A percentile compares a stretch with the other conserved stretches of the same genome.
Conservation (phyloP, 2,797 vertebrate species). For the Okamejei kenojei region DNA sequence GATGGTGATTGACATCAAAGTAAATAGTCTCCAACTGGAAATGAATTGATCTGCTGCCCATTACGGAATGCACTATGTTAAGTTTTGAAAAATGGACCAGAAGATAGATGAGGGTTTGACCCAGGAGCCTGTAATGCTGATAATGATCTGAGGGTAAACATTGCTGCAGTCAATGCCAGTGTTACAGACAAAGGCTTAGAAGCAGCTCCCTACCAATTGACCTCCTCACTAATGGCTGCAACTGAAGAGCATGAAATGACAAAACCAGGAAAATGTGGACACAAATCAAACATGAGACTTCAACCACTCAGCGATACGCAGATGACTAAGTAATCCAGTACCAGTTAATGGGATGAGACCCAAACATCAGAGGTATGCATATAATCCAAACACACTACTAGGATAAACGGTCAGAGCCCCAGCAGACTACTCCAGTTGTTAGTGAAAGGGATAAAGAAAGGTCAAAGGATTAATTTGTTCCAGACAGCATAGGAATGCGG, state of each 20-base stretch:
- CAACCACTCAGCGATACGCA: neutral
- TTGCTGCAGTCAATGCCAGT: neutral
- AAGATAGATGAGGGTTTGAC: neutral
- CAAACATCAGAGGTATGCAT: neutral
- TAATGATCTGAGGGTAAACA: slow-evolving; percentile 7
- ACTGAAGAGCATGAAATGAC: neutral
- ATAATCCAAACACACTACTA: neutral
- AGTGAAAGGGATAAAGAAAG: neutral
- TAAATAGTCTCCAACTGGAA: slow-evolving; percentile 20
- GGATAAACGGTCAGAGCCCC: neutral
- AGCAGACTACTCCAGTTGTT: neutral
- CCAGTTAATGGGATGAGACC: neutral
- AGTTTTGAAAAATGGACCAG: neutral
- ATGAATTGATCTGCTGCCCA: neutral
- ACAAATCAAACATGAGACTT: neutral
- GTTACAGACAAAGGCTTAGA: neutral
- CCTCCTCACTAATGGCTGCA: neutral
- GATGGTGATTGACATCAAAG: neutral
- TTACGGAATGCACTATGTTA: neutral
- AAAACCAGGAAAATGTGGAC: neutral
- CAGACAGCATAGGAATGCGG: neutral
- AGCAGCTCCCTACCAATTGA: neutral
- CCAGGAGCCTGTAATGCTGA: neutral
- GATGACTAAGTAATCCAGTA: neutral
- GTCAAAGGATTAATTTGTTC: neutral